These are phyloP conservation scores for Tolypeutes matacus DNA, from an alignment of 2,797 vertebrate species.

Conservation along the genomic window DNA sequence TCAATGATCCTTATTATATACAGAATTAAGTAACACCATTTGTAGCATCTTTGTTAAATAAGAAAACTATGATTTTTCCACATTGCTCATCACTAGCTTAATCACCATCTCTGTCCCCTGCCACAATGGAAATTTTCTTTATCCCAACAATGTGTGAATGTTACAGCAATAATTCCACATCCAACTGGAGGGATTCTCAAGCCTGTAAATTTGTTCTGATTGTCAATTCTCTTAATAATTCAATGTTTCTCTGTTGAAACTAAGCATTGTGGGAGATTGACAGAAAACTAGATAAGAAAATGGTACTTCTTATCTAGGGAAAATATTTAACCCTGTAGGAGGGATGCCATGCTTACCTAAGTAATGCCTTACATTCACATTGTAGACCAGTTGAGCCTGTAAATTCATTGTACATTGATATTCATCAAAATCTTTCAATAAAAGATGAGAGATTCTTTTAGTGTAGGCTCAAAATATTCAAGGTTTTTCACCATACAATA, in stretches of 20 bases:
- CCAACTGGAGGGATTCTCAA: background rate
- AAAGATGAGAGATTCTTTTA: no score
- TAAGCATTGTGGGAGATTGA: background rate
- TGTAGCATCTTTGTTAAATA: background rate
- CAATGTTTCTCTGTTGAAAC: background rate
- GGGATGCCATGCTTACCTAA: background rate
- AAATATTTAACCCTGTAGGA: background rate
- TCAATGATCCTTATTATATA: background rate
- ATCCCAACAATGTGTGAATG: background rate
- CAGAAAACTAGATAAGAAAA: background rate
- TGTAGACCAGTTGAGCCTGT: background rate
- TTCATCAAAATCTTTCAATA: no score
- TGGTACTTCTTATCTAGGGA: background rate
- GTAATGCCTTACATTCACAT: background rate
- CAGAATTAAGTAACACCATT: background rate
- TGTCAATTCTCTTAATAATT: constrained; percentile 44
- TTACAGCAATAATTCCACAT: constrained; percentile 10
- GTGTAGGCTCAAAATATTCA: no score
- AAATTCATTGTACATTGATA: background rate
- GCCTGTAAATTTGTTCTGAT: background rate
- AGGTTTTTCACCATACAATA: no score
- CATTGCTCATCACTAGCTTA: background rate
- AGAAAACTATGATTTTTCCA: background rate
- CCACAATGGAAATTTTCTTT: background rate
- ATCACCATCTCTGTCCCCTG: background rate